Conservation (phyloP, 2,888 invertebrate genomes). For the Osmoderma eremita region DNA sequence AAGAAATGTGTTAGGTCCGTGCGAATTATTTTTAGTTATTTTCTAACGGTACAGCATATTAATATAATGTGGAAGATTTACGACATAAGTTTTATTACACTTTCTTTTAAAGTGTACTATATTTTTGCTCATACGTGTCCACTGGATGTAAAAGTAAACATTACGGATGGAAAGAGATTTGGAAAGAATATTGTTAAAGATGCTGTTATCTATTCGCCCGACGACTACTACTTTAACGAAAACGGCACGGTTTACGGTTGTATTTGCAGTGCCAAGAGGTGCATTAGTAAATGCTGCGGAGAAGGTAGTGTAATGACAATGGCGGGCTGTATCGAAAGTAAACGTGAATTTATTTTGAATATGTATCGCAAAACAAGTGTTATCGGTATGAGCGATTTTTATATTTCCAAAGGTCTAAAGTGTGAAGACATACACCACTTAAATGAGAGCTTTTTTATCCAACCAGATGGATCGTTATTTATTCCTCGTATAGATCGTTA, state of each 20-base stretch:
- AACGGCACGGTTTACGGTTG: slow-evolving; percentile 26
- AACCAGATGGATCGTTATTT: slow-evolving; percentile 15
- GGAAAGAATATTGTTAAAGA: slow-evolving; percentile 17
- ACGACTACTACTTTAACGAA: slow-evolving; percentile 14
- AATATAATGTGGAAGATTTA: slow-evolving; percentile 19
- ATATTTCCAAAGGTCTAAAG: not conserved
- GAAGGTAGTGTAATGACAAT: not conserved
- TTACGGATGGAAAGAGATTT: slow-evolving; percentile 6
- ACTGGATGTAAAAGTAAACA: slow-evolving; percentile 1
- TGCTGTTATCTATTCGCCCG: slow-evolving; percentile 5
- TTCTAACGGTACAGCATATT: not conserved
- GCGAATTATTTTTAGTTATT: slow-evolving; percentile 12
- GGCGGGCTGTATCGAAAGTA: slow-evolving; percentile 2
- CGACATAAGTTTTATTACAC: not conserved
- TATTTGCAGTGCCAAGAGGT: slow-evolving; percentile 10
- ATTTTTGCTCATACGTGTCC: slow-evolving; percentile 19
- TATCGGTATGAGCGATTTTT: slow-evolving; percentile 14
- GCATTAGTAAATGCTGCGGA: slow-evolving; percentile 29
- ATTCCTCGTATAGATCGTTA: not conserved
- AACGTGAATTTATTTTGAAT: not conserved
- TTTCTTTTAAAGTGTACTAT: not conserved
- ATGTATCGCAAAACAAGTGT: not conserved
- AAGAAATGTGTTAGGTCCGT: slow-evolving; percentile 6
- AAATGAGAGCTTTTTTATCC: slow-evolving; percentile 21
- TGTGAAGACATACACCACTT: not conserved